Percentiles rank a stretch among this genome's conserved stretches.
Conservation (phyloP, 2,888 invertebrate species). For the Venusia cambrica region DNA sequence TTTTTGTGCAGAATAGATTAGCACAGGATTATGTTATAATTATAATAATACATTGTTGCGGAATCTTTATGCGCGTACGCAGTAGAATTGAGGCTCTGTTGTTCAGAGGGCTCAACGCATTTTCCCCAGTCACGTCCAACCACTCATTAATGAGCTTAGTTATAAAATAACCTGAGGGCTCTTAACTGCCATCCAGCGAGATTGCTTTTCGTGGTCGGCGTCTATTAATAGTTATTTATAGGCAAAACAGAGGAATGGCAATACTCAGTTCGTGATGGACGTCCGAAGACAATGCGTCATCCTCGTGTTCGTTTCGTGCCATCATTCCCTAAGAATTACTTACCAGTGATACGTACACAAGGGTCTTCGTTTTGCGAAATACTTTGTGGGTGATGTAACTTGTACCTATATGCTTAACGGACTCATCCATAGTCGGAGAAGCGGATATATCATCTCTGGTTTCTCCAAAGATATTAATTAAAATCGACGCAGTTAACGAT, state of each 20-base stretch:
- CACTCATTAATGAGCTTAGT: slow-evolving; percentile 69
- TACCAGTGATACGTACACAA: slow-evolving; percentile 35
- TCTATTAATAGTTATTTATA: slow-evolving; percentile 75
- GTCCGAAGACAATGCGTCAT: slow-evolving; percentile 52
- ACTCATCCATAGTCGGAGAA: slow-evolving; percentile 12
- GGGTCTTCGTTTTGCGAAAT: slow-evolving; percentile 36
- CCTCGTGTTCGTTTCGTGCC: no score
- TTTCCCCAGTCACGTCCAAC: slow-evolving; percentile 39
- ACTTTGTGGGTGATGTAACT: slow-evolving; percentile 37
- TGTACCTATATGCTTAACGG: slow-evolving; percentile 17
- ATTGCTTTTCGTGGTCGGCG: slow-evolving; percentile 75
- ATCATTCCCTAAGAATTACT: slow-evolving; percentile 42
- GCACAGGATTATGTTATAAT: no score
- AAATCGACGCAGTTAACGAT: slow-evolving; percentile 32
- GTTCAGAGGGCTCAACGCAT: slow-evolving; percentile 39
- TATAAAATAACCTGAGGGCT: slow-evolving; percentile 72
- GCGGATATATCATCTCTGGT: slow-evolving; percentile 18
- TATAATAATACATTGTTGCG: slow-evolving; percentile 64
- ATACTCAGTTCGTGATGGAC: slow-evolving; percentile 48
- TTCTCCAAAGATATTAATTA: slow-evolving; percentile 27
- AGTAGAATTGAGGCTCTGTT: slow-evolving; percentile 46
- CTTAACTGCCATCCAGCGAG: slow-evolving; percentile 71
- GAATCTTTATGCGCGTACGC: slow-evolving; percentile 23
- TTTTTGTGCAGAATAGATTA: no score
- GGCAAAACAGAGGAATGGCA: slow-evolving; percentile 57